Base-by-base conservation (phyloP, 2,797 vertebrate genomes). In the Austrolebias charrua region DNA sequence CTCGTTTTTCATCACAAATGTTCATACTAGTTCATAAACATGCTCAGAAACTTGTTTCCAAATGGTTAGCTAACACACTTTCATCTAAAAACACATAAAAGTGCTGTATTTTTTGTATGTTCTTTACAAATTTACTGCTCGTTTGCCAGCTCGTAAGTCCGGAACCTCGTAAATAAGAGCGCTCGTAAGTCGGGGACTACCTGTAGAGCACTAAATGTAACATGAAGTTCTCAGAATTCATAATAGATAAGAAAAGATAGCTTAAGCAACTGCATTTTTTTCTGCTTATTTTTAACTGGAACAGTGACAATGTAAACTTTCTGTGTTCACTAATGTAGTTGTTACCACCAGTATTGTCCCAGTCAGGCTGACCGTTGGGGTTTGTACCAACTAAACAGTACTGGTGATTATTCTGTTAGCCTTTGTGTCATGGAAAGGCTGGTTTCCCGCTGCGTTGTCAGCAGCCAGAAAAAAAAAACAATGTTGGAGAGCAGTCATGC, bases 401-500 rank as follows among this genome's bases (percentile, higher is more conserved):
- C 63, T 38, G 55, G 55, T 50, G 60, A 79, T 59, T 74, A 69
- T 35, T 58, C 31, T 7, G 58, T 77, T 73, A 67, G 69, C 60
- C 68, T 70, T 67, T 67, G 75, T 81, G 73, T 69, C 55, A n/a
- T 55, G 52, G 63, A 63, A 71, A 78, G 75, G 73, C 70, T 60
- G 57, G 65, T 77, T 80, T 60, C 62, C 66, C 52, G 77, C 74
- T 73, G 69, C 35, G 20, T 71, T 84, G 86, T 87, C 82, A 75
- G 76, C 55, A 63, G 63, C 77, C 84, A 82, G 31, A 80, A 55
- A 63, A 24, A 24, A 24, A 55, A 63, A 56, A 73, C 73, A 40
- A 24, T 63, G 61, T 62, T 56, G 62, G 73, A 86, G 79, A 79
- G 79, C 81, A 63, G 80, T 85, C 71, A 61, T 89, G 86, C 78